Percentiles rank a stretch among this genome's conserved stretches.
Evolutionary conservation across 2,888 invertebrate genomes (phyloP).

Genomic region (Luperina nickerlii): DNA sequence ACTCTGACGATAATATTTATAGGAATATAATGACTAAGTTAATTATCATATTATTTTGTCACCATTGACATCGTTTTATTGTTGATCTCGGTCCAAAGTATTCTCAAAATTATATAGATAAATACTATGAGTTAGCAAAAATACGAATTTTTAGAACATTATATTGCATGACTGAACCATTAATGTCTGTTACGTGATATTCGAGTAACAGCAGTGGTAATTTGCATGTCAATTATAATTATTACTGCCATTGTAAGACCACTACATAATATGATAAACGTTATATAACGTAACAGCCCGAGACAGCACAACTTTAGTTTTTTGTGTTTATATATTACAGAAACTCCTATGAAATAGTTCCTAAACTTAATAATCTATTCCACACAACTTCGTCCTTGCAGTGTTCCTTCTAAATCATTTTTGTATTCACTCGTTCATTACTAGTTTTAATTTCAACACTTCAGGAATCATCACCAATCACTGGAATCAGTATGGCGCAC

Average conservation of each 20-base stretch:
- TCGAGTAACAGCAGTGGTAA: slow-evolving; percentile 48
- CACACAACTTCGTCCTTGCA: slow-evolving; percentile 42
- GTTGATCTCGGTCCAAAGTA: slow-evolving; percentile 64
- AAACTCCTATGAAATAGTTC: slow-evolving; percentile 45
- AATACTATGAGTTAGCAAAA: slow-evolving; percentile 23
- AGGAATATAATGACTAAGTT: slow-evolving; percentile 40
- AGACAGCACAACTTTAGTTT: slow-evolving; percentile 26
- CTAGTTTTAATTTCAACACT: slow-evolving; percentile 11
- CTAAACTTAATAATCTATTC: slow-evolving; percentile 41
- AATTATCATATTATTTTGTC: slow-evolving; percentile 36
- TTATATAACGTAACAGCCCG: slow-evolving; percentile 40
- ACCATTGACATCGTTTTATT: slow-evolving; percentile 39
- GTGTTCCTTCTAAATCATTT: slow-evolving; percentile 32
- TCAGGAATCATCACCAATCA: slow-evolving; percentile 19
- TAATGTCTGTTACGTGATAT: slow-evolving; percentile 55
- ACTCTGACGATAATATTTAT: slow-evolving; percentile 59
- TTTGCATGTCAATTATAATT: slow-evolving; percentile 65
- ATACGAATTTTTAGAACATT: slow-evolving; percentile 52
- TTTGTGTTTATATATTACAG: slow-evolving; percentile 12
- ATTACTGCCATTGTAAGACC: slow-evolving; percentile 58
- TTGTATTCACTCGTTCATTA: neutral
- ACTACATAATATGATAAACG: slow-evolving; percentile 38
- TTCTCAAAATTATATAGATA: slow-evolving; percentile 46
- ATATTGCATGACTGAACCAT: slow-evolving; percentile 60
- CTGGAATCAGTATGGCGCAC: neutral